A percentile compares a stretch with the other conserved stretches of the same genome.
These are phyloP conservation scores for Trachelus stipa DNA, from an alignment of 2,888 invertebrate genomes.

Conservation along the genomic window DNA sequence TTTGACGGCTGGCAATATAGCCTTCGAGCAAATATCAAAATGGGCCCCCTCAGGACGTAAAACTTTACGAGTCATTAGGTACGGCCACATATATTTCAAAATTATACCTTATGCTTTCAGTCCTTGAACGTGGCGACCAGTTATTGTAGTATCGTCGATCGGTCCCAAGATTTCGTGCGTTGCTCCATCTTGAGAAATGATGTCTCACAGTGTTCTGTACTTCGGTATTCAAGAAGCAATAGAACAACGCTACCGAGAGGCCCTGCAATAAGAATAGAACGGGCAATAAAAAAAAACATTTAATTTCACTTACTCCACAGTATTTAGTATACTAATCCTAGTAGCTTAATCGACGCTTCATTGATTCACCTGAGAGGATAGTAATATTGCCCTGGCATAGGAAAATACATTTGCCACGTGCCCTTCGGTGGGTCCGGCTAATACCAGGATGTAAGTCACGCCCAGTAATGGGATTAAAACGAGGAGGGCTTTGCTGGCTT, in stretches of 20 bases:
- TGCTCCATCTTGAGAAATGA: slow-evolving; percentile 84
- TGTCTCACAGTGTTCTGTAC: slow-evolving; percentile 87
- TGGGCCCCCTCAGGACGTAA: not conserved
- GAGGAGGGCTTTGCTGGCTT: slow-evolving; percentile 90
- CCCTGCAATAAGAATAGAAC: slow-evolving; percentile 72
- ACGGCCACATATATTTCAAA: slow-evolving; percentile 8
- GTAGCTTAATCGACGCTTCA: not conserved
- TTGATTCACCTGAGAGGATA: slow-evolving; percentile 86
- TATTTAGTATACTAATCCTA: not conserved
- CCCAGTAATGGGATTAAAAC: slow-evolving; percentile 94
- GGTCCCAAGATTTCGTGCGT: slow-evolving; percentile 74
- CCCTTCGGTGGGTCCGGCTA: slow-evolving; percentile 84
- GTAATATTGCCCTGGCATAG: slow-evolving; percentile 82
- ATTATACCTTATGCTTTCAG: slow-evolving; percentile 82
- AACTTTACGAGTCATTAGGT: not conserved
- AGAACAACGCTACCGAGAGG: slow-evolving; percentile 89
- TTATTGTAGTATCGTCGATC: slow-evolving; percentile 79
- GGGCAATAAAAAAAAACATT: slow-evolving; percentile 11
- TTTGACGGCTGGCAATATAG: slow-evolving; percentile 78
- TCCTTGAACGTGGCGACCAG: slow-evolving; percentile 84
- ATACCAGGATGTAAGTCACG: slow-evolving; percentile 88
- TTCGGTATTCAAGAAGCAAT: slow-evolving; percentile 94
- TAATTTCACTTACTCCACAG: not conserved
- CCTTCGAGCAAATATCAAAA: slow-evolving; percentile 64
- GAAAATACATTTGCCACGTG: slow-evolving; percentile 81